Evolutionary conservation across 92 coral and sea anemone species (phyloP).

Genomic region (Heteractis magnifica): DNA sequence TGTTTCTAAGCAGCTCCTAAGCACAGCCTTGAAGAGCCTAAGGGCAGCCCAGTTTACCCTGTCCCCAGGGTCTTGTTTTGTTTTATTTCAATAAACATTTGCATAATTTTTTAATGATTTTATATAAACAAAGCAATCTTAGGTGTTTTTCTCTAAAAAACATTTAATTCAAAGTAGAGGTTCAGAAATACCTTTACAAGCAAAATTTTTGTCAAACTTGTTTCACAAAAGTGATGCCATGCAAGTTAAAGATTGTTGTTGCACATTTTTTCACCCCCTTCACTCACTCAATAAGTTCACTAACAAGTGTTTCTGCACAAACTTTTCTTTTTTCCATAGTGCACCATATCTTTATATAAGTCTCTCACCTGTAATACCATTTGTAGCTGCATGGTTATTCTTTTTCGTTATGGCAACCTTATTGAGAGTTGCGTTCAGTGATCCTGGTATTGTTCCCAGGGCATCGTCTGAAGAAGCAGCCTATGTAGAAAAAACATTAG

Average conservation of each 20-base stretch:
- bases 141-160: not conserved
- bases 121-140: not conserved
- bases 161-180: not conserved
- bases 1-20: too few relatives aligned
- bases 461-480: conserved; percentile 91
- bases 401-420: conserved; percentile 85
- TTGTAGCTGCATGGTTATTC: conserved; percentile 93
- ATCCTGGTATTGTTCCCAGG: conserved; percentile 94
- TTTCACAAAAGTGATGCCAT: too few relatives aligned
- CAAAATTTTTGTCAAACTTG: too few relatives aligned
- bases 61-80: too few relatives aligned
- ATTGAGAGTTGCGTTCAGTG: conserved; percentile 91
- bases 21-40: too few relatives aligned
- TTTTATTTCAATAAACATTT: not conserved
- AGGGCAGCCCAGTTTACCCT: too few relatives aligned
- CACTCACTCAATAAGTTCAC: too few relatives aligned
- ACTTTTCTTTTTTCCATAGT: conserved; percentile 46
- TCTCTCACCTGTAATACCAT: conserved; percentile 83
- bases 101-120: not conserved
- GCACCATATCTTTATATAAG: conserved; percentile 58
- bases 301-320: not conserved
- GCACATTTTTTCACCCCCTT: too few relatives aligned
- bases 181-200: too few relatives aligned
- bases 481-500: conserved; percentile 83
- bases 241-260: too few relatives aligned